Base-by-base conservation (phyloP, 2,888 invertebrate genomes). In the Rhagonycha lutea region DNA sequence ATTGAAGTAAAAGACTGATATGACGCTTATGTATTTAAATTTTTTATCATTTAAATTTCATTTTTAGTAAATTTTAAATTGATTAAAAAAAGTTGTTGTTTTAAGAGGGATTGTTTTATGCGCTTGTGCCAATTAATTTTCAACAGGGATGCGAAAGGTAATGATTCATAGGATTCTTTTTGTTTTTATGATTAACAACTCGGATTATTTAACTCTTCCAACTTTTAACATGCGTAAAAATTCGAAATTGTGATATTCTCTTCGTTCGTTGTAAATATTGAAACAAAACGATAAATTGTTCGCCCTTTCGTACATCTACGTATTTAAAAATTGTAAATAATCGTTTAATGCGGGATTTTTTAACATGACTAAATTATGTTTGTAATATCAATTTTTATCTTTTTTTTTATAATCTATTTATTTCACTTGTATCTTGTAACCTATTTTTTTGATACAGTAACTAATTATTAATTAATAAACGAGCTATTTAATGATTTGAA, bases 361-460 rank as follows among this genome's bases (percentile, higher is more conserved):
- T 47, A 47, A 47, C 47, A 47, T 47, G 47, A 47, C 47, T 47
- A 47, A 47, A 47, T 47, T 47, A 47, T 47, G 47, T 47, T 47
- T 47, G 47, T 47, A 47, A 47, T 47, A 47, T n/a, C n/a, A 8
- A 47, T 47, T 47, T 47, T 47, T 47, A 47, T 47, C n/a, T n/a
- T 47, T 47, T 47, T 47, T 47, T 47, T 47, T n/a, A 47, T 47
- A 47, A 47, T 47, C 47, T 47, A 47, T 47, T 47, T 47, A 47
- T 47, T 47, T 47, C 47, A 47, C 47, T 47, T 47, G 47, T 77
- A 72, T 76, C 76, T 78, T 79, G 79, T 75, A 75, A 65, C 76
- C 77, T 79, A 75, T 77, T 74, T 77, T 80, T 79, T 77, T 79
- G 78, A 78, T 80, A 79, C 77, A 73, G 75, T 76, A 76, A 73